Percentiles rank a stretch among this genome's conserved stretches.
These are phyloP conservation scores for Cepaea hortensis DNA, from an alignment of 2,888 invertebrate genomes.

Conservation along the genomic window DNA sequence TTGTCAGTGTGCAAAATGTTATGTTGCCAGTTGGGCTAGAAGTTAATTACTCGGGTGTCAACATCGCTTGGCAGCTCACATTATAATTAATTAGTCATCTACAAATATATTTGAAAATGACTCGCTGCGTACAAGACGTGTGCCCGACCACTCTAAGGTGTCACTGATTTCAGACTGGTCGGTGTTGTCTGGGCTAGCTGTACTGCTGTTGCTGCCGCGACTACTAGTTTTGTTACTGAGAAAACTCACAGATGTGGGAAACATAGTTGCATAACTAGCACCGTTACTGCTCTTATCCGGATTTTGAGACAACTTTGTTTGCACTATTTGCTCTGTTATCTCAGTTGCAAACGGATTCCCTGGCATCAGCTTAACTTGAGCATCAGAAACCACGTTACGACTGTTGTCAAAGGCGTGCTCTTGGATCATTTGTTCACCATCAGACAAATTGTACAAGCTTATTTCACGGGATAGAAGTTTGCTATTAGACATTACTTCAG, in stretches of 20 bases:
- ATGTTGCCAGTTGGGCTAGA: too few species aligned
- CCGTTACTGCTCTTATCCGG: too few species aligned
- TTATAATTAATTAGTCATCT: constrained; percentile 1
- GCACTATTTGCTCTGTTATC: constrained; percentile 42
- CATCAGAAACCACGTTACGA: constrained; percentile 63
- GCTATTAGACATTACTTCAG: background rate
- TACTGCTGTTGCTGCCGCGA: background rate
- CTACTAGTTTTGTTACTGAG: background rate
- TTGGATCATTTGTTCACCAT: background rate
- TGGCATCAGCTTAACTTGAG: constrained; percentile 62
- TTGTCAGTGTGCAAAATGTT: too few species aligned
- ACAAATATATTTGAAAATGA: constrained; percentile 64
- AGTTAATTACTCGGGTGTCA: too few species aligned
- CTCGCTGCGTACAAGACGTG: constrained; percentile 62
- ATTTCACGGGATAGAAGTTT: background rate
- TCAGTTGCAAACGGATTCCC: constrained; percentile 56
- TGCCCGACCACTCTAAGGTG: constrained; percentile 66
- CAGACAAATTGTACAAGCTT: background rate
- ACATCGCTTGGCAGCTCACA: too few species aligned
- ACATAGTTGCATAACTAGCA: background rate
- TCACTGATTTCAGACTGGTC: constrained; percentile 49
- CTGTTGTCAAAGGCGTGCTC: background rate
- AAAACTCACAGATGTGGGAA: background rate
- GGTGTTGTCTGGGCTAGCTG: background rate
- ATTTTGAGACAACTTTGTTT: background rate